Percentiles rank a stretch among this genome's conserved stretches.
Evolutionary conservation across 2,888 invertebrate genomes (phyloP).

Genomic region (Mythimna pallens): DNA sequence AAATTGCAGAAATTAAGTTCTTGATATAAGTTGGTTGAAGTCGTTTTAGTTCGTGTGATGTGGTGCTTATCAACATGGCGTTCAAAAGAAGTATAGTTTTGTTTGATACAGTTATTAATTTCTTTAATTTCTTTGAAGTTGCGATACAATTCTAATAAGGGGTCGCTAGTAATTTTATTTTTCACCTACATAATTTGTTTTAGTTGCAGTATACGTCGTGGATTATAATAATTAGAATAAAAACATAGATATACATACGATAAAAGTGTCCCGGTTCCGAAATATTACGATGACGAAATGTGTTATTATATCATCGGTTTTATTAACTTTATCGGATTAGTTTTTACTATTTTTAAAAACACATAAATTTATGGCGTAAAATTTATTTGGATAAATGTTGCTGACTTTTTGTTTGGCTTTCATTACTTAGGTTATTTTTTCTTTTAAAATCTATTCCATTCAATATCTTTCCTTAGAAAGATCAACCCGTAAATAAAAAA

Average conservation of each 20-base stretch:
- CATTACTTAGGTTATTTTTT: neutral
- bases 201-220: neutral
- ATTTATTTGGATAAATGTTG: too few species aligned
- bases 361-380: neutral
- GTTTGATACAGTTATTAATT: conserved; percentile 12
- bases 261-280: neutral
- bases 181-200: conserved; percentile 6
- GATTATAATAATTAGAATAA: conserved; percentile 5
- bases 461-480: neutral
- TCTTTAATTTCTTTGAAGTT: neutral
- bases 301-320: neutral
- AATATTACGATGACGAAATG: neutral
- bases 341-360: neutral
- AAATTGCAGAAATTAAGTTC: conserved; percentile 1
- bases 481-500: neutral
- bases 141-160: conserved; percentile 11
- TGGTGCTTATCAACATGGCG: conserved; percentile 10
- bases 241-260: too few species aligned
- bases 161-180: neutral
- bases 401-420: neutral
- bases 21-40: conserved; percentile 6
- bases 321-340: neutral
- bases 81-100: neutral
- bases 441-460: neutral
- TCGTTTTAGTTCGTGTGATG: conserved; percentile 9